Percentiles rank a stretch among this genome's conserved stretches.
Evolutionary conservation across 2,888 invertebrate species (phyloP).

Genomic region (Lacanobia wlatinum): DNA sequence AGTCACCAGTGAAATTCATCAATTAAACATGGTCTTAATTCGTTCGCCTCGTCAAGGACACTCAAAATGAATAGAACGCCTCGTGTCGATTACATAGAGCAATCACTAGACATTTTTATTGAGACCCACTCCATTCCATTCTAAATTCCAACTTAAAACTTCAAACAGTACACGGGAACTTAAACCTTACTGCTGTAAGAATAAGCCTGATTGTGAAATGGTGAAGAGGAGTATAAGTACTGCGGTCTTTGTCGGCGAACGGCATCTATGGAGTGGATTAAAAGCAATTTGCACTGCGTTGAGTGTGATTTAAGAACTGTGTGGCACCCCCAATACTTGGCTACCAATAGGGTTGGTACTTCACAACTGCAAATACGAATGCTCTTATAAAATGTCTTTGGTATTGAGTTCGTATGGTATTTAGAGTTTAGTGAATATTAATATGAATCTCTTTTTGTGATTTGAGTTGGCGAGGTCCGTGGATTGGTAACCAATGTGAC

Average conservation of each 20-base stretch:
- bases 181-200: slow-evolving; percentile 38
- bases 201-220: slow-evolving; percentile 47
- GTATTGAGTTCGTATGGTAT: slow-evolving; percentile 40
- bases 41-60: slow-evolving; percentile 57
- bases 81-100: slow-evolving; percentile 79
- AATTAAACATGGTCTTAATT: slow-evolving; percentile 71
- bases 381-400: slow-evolving; percentile 54
- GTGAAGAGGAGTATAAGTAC: slow-evolving; percentile 55
- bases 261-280: slow-evolving; percentile 86
- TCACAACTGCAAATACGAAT: slow-evolving; percentile 51
- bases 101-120: slow-evolving; percentile 79
- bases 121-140: slow-evolving; percentile 77
- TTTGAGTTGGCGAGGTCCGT: neutral
- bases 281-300: slow-evolving; percentile 84
- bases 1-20: slow-evolving; percentile 56
- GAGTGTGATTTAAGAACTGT: slow-evolving; percentile 82
- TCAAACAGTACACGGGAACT: slow-evolving; percentile 38
- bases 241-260: slow-evolving; percentile 78
- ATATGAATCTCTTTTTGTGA: too few relatives aligned
- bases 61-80: slow-evolving; percentile 66
- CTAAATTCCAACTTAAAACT: slow-evolving; percentile 71
- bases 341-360: slow-evolving; percentile 62
- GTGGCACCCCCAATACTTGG: slow-evolving; percentile 62
- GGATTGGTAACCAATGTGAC: too few relatives aligned
- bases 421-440: slow-evolving; percentile 4